Evolutionary conservation across 2,888 invertebrate species (phyloP).

Genomic region (Pristionchus entomophagus): DNA sequence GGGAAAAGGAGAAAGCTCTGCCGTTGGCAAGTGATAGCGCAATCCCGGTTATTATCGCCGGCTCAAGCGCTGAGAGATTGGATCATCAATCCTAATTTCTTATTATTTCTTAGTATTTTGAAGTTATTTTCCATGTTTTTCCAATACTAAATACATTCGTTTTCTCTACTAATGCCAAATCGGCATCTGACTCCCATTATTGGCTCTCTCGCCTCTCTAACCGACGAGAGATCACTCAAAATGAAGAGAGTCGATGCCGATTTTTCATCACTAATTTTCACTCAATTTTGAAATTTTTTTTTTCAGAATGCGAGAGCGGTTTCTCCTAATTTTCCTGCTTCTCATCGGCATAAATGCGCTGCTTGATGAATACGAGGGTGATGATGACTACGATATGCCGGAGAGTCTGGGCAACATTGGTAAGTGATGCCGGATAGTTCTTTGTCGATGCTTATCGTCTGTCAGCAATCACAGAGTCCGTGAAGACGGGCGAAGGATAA

Average conservation of each 20-base stretch:
- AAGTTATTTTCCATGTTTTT: background rate
- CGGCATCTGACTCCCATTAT: background rate
- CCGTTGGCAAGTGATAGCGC: conserved; percentile 20
- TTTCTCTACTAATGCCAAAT: background rate
- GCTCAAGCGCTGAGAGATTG: background rate
- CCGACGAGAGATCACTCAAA: background rate
- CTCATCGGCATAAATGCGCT: background rate
- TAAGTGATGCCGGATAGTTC: too few species aligned
- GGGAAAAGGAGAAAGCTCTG: background rate
- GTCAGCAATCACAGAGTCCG: too few species aligned
- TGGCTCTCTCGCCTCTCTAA: background rate
- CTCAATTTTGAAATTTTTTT: background rate
- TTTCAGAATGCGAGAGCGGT: background rate
- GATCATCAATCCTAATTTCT: background rate
- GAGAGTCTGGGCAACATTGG: background rate
- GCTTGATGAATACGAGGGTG: background rate
- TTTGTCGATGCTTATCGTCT: too few species aligned
- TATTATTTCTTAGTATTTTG: background rate
- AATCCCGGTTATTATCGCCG: conserved; percentile 11
- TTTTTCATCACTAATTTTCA: background rate
- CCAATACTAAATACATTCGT: background rate
- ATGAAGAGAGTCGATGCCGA: too few species aligned
- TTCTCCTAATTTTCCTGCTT: background rate
- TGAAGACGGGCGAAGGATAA: background rate
- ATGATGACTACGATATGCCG: background rate